These are phyloP conservation scores for Ichneumon xanthorius DNA, from an alignment of 2,888 invertebrate genomes.

Conservation along the genomic window DNA sequence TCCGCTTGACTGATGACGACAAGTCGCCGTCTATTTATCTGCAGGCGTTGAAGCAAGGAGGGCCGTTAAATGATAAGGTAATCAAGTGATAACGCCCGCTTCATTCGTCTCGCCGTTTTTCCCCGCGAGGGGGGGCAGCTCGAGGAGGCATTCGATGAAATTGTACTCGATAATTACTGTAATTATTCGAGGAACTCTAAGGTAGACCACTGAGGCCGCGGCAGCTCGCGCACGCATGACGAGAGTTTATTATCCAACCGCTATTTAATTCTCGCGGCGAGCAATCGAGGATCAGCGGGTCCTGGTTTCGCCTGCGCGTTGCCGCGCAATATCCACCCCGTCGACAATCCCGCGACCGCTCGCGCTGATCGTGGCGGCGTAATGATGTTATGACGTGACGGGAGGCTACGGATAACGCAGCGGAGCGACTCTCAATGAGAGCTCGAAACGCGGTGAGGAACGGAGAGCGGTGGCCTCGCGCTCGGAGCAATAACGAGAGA, in stretches of 20 bases:
- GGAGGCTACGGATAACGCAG: constrained; percentile 69
- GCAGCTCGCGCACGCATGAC: neutral
- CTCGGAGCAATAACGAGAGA: constrained; percentile 32
- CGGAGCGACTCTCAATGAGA: constrained; percentile 64
- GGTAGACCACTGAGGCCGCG: neutral
- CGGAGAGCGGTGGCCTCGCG: constrained; percentile 38
- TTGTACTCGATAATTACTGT: constrained; percentile 21
- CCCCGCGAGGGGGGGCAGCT: neutral
- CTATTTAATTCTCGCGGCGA: neutral
- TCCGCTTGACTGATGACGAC: constrained; percentile 76
- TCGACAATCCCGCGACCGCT: constrained; percentile 1
- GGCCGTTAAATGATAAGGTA: constrained; percentile 83
- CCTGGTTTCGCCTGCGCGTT: neutral
- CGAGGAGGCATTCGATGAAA: constrained; percentile 17
- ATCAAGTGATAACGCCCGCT: constrained; percentile 82
- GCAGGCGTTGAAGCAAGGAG: constrained; percentile 77
- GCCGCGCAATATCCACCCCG: constrained; percentile 30
- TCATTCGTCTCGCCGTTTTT: constrained; percentile 78
- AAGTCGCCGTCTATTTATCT: constrained; percentile 59
- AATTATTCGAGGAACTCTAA: constrained; percentile 4
- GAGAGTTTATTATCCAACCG: neutral
- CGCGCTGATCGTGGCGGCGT: constrained; percentile 63
- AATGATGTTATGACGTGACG: constrained; percentile 77
- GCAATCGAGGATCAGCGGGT: neutral
- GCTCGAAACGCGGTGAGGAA: constrained; percentile 32